A percentile compares a stretch with the other conserved stretches of the same genome.
phyloP scores from a whole-genome alignment of 2,888 invertebrate species.

The Lasioglossum villosulum region DNA sequence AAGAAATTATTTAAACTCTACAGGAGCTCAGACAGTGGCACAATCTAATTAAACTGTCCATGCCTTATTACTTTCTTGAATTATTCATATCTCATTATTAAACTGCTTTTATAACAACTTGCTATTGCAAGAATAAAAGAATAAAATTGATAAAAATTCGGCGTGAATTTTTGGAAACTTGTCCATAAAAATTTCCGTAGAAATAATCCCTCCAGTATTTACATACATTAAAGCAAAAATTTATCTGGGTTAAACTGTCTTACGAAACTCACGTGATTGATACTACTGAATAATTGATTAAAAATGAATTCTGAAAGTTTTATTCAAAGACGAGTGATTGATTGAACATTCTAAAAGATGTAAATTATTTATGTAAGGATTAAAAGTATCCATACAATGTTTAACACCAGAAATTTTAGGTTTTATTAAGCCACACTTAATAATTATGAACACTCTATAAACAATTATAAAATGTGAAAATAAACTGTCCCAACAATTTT shows the following conservation, averaged over 20 bases:
- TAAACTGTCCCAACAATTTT: too few species aligned
- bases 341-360: too few species aligned
- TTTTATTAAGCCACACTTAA: too few species aligned
- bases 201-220: background rate
- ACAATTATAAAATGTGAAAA: too few species aligned
- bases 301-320: background rate
- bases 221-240: background rate
- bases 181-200: too few species aligned
- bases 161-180: background rate
- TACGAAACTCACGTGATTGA: background rate
- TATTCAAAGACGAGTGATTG: background rate
- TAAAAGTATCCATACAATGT: too few species aligned
- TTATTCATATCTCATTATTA: background rate
- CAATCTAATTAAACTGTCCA: background rate
- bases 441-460: too few species aligned
- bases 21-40: background rate
- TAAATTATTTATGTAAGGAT: too few species aligned
- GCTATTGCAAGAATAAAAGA: too few species aligned
- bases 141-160: background rate
- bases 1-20: background rate
- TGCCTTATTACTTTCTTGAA: background rate
- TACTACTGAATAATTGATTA: too few species aligned
- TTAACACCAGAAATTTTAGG: too few species aligned
- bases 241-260: background rate
- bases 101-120: too few species aligned